phyloP scores from a whole-genome alignment of 2,113 vertebrate species.

The Gambusia affinis region DNA sequence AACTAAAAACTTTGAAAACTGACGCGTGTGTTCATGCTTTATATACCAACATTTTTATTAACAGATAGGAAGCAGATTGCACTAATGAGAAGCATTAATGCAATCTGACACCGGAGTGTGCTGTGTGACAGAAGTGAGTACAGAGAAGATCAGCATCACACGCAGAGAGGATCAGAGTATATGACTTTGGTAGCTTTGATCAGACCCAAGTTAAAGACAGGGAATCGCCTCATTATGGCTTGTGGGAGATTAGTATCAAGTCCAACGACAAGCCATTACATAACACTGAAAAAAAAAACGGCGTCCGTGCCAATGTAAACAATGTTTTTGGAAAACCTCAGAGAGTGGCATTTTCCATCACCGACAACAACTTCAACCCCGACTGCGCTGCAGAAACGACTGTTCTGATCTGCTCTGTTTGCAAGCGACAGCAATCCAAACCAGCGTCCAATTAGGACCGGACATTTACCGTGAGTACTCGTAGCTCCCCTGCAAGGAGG shows the following conservation, averaged over 20 bases:
- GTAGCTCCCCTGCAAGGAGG: background rate
- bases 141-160: constrained; percentile 44
- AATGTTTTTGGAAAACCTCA: constrained; percentile 42
- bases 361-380: constrained; percentile 3
- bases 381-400: background rate
- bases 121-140: constrained; percentile 33
- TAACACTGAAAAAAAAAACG: constrained; percentile 64
- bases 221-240: constrained; percentile 77
- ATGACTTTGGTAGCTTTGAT: constrained; percentile 64
- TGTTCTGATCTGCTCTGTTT: background rate
- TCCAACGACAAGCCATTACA: constrained; percentile 66
- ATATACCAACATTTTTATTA: background rate
- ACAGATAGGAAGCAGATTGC: constrained; percentile 8
- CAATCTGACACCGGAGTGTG: background rate
- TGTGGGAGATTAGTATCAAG: constrained; percentile 70
- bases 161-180: constrained; percentile 46
- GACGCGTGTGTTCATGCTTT: constrained; percentile 8
- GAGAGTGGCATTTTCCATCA: constrained; percentile 40
- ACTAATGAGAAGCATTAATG: background rate
- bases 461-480: background rate
- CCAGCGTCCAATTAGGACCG: too few relatives aligned
- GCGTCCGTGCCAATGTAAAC: constrained; percentile 64
- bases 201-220: constrained; percentile 66
- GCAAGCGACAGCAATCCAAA: background rate
- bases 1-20: background rate